Base-by-base conservation (phyloP, 2,888 invertebrate species). In the Hipparchia sbordonii region DNA sequence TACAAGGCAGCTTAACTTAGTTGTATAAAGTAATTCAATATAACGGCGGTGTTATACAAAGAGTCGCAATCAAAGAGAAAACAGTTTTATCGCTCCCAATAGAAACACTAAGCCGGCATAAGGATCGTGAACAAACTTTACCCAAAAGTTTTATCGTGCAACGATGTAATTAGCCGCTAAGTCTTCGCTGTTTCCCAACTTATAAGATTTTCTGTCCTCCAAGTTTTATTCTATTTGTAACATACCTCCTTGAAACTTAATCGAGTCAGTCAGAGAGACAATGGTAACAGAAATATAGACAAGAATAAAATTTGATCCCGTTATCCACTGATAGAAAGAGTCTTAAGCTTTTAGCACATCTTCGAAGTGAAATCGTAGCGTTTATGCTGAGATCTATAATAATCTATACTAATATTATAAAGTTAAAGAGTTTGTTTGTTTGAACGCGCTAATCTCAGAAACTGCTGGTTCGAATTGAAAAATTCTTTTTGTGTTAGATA, bases 141-240 rank as follows among this genome's bases (percentile, higher is more conserved):
- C 90, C 89, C 91, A 87, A 91, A 91, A 91, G 86, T 92, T 91
- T 90, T 88, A 89, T 89, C 89, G 89, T 89, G 89, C 90, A 87
- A 91, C 92, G 90, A 90, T 88, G 91, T 92, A 91, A 92, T 91
- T 92, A 92, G 90, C 89, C 88, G 87, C 84, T 80, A 74, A 85
- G 88, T 89, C 88, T 86, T 84, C 84, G 82, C 82, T 81, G 82
- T 82, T 82, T 84, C 82, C 82, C 83, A 86, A 88, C 87, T 89
- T 86, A 85, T 85, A 85, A 86, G 87, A 89, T 90, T 89, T 89
- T 89, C 61, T 69, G 54, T 56, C 56, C 39, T 13, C 62, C 10
- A 23, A 70, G 70, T 70, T 70, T 70, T 56, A 12, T 63, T 23
- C 51, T 51, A 61, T 54, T 69, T 54, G 52, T 48, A 45, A 61